A percentile compares a stretch with the other conserved stretches of the same genome.
Evolutionary conservation across 2,113 vertebrate genomes (phyloP).

Genomic region (Sciurus niger): DNA sequence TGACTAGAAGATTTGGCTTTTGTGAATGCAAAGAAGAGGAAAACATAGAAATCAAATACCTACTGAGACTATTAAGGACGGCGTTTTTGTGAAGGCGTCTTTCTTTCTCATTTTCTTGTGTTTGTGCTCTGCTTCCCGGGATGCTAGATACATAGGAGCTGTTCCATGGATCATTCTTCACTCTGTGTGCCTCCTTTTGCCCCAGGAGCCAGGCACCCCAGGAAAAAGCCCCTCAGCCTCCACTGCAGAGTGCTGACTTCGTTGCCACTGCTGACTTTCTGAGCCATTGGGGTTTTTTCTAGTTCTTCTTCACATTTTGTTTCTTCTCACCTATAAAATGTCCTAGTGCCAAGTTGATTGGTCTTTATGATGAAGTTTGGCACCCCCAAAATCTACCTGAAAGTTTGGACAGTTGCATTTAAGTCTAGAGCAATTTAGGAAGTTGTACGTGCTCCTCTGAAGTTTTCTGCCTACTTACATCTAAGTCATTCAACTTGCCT

Average conservation of each 20-base stretch:
- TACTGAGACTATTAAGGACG: conserved; percentile 74
- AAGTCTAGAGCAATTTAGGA: neutral
- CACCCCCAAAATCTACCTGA: neutral
- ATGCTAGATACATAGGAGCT: conserved; percentile 1
- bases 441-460: neutral
- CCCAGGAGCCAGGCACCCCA: neutral
- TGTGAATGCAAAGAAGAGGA: conserved; percentile 80
- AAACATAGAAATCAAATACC: conserved; percentile 78
- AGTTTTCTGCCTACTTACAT: neutral
- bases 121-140: conserved; percentile 55
- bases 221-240: neutral
- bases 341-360: neutral
- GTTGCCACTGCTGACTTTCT: neutral
- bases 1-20: conserved; percentile 85
- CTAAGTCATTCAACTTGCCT: neutral
- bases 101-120: conserved; percentile 17
- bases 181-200: neutral
- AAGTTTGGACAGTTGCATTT: neutral
- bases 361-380: neutral
- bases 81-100: conserved; percentile 18
- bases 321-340: neutral
- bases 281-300: neutral
- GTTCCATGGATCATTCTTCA: neutral
- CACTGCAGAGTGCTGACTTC: neutral
- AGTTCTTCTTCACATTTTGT: neutral